These are phyloP conservation scores for Hypsopygia costalis DNA, from an alignment of 2,888 invertebrate genomes.

Conservation along the genomic window DNA sequence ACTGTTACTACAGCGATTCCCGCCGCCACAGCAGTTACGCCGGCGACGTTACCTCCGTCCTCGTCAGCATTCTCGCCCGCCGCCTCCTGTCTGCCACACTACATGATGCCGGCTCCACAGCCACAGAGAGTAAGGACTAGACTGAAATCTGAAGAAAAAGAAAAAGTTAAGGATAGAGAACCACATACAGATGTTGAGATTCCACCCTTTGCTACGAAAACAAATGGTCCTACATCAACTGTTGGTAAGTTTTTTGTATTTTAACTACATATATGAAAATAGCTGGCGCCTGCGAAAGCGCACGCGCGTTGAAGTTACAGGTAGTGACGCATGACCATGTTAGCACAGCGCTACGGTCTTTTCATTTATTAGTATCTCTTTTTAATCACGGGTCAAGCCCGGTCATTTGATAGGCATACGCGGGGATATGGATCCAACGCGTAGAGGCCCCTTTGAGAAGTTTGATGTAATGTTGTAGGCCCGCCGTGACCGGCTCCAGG, in stretches of 20 bases:
- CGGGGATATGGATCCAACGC: no score
- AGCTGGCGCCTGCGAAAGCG: no score
- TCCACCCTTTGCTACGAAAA: slow-evolving; percentile 22
- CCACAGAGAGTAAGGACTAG: slow-evolving; percentile 53
- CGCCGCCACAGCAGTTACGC: slow-evolving; percentile 20
- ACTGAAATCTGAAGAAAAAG: slow-evolving; percentile 45
- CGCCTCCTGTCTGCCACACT: slow-evolving; percentile 15
- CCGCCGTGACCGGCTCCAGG: no score
- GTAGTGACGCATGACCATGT: no score
- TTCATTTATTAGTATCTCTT: no score
- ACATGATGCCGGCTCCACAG: slow-evolving; percentile 30
- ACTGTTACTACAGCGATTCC: slow-evolving; percentile 23
- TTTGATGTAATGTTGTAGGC: no score
- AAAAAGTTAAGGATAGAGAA: slow-evolving; percentile 32
- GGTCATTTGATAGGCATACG: no score
- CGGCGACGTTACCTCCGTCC: slow-evolving; percentile 18
- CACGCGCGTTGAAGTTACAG: no score
- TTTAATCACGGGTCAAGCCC: no score
- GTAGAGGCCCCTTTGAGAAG: no score
- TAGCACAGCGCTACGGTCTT: no score
- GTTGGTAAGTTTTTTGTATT: slow-evolving; percentile 38
- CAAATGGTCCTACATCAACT: slow-evolving; percentile 45
- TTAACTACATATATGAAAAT: no score
- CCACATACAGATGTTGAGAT: slow-evolving; percentile 28
- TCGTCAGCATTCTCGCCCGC: slow-evolving; percentile 14